Base-by-base conservation (phyloP, 2,113 vertebrate species). In the Bos taurus region DNA sequence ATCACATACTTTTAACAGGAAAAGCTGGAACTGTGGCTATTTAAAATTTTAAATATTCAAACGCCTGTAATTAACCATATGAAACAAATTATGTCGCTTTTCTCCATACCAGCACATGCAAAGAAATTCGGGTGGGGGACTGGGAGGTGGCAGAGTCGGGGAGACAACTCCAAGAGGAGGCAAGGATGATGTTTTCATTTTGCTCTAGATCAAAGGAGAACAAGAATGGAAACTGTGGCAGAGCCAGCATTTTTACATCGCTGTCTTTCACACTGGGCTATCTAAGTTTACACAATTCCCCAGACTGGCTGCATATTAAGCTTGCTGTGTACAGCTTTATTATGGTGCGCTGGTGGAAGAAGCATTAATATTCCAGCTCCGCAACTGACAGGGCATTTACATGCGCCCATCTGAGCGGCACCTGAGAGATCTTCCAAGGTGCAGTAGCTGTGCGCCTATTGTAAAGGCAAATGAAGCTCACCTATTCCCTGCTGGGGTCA, bases 401-500 rank as follows among this genome's bases (percentile, higher is more conserved):
- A 99, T 98, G 99, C 97, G 97, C 99, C 99, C 99, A 99, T 99
- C 99, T 99, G 99, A 99, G 99, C 99, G 95, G 98, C 99, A 99
- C 99, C 99, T 99, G 98, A 99, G 99, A 99, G 98, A 98, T 98
- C 98, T 98, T 99, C 98, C 94, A 92, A 99, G 98, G 99, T 99
- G 98, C 98, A 98, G 98, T 98, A 96, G 98, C 98, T 98, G 97
- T 98, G 99, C 97, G 99, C 98, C 98, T 85, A 99, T 98, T 99
- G 98, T 98, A 99, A 99, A 99, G 99, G 99, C 99, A 99, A 99
- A 99, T 98, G 98, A 99, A 99, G 98, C 99, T 99, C 99, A 99
- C 99, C 98, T 99, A 99, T 98, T 99, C 99, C 99, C 99, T 96
- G 98, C 98, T 98, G 98, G 98, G 98, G 99, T 98, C 97, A 96